phyloP scores from a whole-genome alignment of 2,888 invertebrate species.

The Caenorhabditis wallacei region DNA sequence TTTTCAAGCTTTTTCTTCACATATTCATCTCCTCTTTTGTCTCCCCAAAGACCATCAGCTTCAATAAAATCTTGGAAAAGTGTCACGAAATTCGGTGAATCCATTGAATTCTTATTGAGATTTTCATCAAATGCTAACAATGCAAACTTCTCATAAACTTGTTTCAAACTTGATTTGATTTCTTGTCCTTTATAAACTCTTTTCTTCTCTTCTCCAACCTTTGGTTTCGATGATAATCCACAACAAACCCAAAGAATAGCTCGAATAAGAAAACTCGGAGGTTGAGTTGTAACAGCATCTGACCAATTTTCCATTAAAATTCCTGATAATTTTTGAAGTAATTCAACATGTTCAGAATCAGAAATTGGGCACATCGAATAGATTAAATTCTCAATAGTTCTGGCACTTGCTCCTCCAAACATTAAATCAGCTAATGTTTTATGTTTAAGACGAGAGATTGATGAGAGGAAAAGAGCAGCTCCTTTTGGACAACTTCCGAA shows the following conservation, averaged over 20 bases:
- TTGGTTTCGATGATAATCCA: slow-evolving; percentile 51
- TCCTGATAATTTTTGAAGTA: slow-evolving; percentile 60
- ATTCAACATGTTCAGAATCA: slow-evolving; percentile 59
- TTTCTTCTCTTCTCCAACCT: slow-evolving; percentile 45
- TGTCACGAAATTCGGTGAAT: slow-evolving; percentile 46
- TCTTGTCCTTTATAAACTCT: slow-evolving; percentile 41
- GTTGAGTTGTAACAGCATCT: slow-evolving; percentile 54
- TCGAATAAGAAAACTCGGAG: slow-evolving; percentile 63
- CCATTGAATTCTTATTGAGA: slow-evolving; percentile 47
- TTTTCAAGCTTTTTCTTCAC: slow-evolving; percentile 48
- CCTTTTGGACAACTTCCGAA: slow-evolving; percentile 61
- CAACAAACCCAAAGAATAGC: slow-evolving; percentile 62
- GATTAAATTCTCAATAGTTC: slow-evolving; percentile 71
- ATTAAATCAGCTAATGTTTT: slow-evolving; percentile 66
- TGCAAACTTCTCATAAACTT: slow-evolving; percentile 49
- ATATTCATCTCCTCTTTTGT: slow-evolving; percentile 51
- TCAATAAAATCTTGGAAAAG: slow-evolving; percentile 66
- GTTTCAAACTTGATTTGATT: slow-evolving; percentile 50
- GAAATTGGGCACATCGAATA: slow-evolving; percentile 62
- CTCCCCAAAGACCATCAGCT: slow-evolving; percentile 56
- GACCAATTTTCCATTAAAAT: slow-evolving; percentile 68
- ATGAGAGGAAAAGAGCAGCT: slow-evolving; percentile 64
- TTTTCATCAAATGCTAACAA: slow-evolving; percentile 58
- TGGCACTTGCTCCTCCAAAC: slow-evolving; percentile 67
- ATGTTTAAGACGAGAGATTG: slow-evolving; percentile 68